Conservation (phyloP, 2,888 invertebrate species). For the Thymelicus lineola region DNA sequence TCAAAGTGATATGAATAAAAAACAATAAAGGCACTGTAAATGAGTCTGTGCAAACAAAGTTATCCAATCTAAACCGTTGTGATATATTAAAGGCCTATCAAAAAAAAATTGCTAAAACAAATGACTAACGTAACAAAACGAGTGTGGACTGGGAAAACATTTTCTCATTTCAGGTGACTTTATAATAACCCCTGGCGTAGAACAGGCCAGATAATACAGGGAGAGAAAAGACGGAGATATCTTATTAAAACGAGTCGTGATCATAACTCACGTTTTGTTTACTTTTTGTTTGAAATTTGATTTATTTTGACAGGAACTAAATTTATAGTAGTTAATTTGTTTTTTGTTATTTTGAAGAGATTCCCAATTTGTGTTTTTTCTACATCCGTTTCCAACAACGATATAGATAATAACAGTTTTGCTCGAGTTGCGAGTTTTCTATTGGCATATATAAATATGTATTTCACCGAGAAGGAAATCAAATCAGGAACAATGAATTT, state of each 20-base stretch:
- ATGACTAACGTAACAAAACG: conserved; percentile 1
- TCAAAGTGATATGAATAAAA: no score
- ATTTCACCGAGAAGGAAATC: no score
- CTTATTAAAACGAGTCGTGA: background rate
- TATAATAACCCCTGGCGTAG: conserved; percentile 5
- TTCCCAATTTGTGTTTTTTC: background rate
- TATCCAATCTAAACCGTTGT: background rate
- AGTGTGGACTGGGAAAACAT: conserved; percentile 2
- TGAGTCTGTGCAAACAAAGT: background rate
- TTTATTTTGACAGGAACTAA: background rate
- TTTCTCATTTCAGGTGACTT: conserved; percentile 15
- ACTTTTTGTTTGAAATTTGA: background rate
- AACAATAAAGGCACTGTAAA: background rate
- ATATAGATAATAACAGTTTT: no score
- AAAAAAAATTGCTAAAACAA: conserved; percentile 10
- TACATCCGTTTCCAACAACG: background rate
- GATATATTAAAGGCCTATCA: background rate
- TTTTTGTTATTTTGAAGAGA: no score
- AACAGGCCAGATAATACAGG: conserved; percentile 4
- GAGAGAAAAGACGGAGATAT: conserved; percentile 9
- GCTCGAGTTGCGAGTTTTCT: no score
- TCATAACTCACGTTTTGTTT: background rate
- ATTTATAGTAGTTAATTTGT: background rate
- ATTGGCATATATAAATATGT: no score
- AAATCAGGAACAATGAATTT: no score